Evolutionary conservation across 2,888 invertebrate genomes (phyloP), one percentile per base, ranked within the genome.

Genomic region (Meteorus colon): DNA sequence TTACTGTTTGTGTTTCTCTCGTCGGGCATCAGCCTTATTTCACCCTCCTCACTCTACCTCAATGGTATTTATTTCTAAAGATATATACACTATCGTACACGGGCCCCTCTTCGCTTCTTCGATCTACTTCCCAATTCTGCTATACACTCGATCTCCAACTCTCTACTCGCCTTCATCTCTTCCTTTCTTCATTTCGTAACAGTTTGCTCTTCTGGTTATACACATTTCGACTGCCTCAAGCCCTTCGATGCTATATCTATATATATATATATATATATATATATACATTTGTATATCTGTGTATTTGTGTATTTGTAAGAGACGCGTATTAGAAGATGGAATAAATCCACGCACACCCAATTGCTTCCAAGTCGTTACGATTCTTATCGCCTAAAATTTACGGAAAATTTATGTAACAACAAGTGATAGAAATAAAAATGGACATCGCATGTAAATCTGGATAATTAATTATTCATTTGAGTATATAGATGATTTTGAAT

Each of bases 1-100:
- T 89, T 89, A 89, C 89, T 89, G 89, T 89, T 89, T 89, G 89
- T 89, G 87, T 89, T 89, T 88, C 89, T 89, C 88, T 84, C 86
- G 84, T 84, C 84, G 84, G 78, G 83, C 82, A 76, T 77, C 80
- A 81, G 84, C 73, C 74, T 45, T 62, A 71, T 71, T 71, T 34
- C 62, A 51, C 37, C 19, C 62, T 41, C 66, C 76, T 55, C 63
- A 73, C 71, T 72, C 79, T 74, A 78, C 77, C 76, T 75, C 74
- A 60, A 74, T 41, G 48, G 19, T 55, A 55, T 55, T 55, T 55
- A 55, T 55, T 55, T 55, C 55, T 19, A 55, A 19, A 8, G 55
- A n/a, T 55, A 55, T 55, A 55, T 19, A 55, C 55, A 55, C 55
- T 55, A 55, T 55, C 55, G 55, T 55, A 8, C n/a, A 55, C 55